These are phyloP conservation scores for Fopius arisanus DNA, from an alignment of 1,140 invertebrate genomes.

Conservation along the genomic window DNA sequence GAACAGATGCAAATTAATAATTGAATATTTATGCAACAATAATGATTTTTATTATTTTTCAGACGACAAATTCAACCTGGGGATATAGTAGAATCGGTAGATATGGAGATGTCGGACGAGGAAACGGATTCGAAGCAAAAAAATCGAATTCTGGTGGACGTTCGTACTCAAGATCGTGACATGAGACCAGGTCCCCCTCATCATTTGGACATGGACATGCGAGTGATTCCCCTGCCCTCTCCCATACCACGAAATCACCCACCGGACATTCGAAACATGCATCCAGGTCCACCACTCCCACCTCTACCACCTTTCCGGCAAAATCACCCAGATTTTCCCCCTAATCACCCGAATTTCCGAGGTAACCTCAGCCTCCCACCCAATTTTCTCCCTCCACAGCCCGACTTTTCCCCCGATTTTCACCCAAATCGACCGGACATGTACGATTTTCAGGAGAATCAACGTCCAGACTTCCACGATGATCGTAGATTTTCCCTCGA, in stretches of 20 bases:
- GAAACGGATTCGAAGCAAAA: slow-evolving; percentile 63
- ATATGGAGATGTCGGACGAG: slow-evolving; percentile 80
- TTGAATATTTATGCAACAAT: not conserved
- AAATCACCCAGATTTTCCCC: slow-evolving; percentile 42
- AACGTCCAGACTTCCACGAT: slow-evolving; percentile 45
- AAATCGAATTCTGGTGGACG: slow-evolving; percentile 55
- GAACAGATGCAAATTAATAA: no score
- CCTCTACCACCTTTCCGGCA: slow-evolving; percentile 49
- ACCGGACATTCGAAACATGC: slow-evolving; percentile 41
- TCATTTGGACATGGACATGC: slow-evolving; percentile 59
- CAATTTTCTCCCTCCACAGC: slow-evolving; percentile 44
- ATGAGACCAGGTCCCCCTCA: slow-evolving; percentile 42
- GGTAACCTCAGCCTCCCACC: slow-evolving; percentile 35
- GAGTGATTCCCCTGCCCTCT: slow-evolving; percentile 53
- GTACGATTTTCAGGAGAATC: slow-evolving; percentile 53
- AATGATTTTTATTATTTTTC: slow-evolving; percentile 28
- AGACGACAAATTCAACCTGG: slow-evolving; percentile 62
- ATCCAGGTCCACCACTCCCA: slow-evolving; percentile 46
- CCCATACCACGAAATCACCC: slow-evolving; percentile 35
- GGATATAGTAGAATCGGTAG: slow-evolving; percentile 73
- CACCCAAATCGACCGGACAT: slow-evolving; percentile 40
- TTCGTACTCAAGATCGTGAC: slow-evolving; percentile 58
- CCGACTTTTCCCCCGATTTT: slow-evolving; percentile 39
- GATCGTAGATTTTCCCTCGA: slow-evolving; percentile 40
- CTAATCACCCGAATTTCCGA: slow-evolving; percentile 47